These are phyloP conservation scores for Xenus cinereus DNA, from an alignment of 2,113 vertebrate species.

Conservation along the genomic window DNA sequence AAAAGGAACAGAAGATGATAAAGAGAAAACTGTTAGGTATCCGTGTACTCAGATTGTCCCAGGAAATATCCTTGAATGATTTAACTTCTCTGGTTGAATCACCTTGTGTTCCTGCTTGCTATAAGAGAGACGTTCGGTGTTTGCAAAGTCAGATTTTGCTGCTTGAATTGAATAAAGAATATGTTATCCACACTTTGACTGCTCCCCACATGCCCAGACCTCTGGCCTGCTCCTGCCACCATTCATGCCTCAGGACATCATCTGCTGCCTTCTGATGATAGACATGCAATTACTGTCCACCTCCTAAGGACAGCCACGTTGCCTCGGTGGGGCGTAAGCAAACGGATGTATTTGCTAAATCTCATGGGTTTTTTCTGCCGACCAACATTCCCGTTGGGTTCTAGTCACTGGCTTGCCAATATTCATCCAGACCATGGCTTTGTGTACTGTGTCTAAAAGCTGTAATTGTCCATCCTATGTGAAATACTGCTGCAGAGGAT, in stretches of 20 bases:
- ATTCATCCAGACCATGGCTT: background rate
- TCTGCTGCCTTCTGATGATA: background rate
- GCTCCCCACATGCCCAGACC: background rate
- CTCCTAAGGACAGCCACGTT: background rate
- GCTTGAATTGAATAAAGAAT: background rate
- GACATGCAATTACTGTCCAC: background rate
- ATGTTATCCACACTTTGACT: background rate
- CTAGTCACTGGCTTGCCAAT: background rate
- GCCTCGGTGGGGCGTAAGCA: background rate
- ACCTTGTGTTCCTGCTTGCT: background rate
- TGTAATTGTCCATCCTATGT: background rate
- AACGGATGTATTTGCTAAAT: background rate
- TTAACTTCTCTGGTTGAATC: background rate
- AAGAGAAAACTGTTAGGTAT: constrained; percentile 18
- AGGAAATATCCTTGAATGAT: constrained; percentile 53
- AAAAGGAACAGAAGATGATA: constrained; percentile 49
- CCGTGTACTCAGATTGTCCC: constrained; percentile 33
- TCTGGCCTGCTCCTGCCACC: background rate
- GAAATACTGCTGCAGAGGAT: background rate
- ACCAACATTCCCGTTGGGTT: background rate
- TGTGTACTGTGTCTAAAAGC: background rate
- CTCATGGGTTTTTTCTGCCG: background rate
- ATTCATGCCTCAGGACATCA: background rate
- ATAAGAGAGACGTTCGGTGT: background rate
- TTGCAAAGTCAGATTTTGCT: background rate